phyloP scores from a whole-genome alignment of 2,113 vertebrate species.

The Pardalotus punctatus region DNA sequence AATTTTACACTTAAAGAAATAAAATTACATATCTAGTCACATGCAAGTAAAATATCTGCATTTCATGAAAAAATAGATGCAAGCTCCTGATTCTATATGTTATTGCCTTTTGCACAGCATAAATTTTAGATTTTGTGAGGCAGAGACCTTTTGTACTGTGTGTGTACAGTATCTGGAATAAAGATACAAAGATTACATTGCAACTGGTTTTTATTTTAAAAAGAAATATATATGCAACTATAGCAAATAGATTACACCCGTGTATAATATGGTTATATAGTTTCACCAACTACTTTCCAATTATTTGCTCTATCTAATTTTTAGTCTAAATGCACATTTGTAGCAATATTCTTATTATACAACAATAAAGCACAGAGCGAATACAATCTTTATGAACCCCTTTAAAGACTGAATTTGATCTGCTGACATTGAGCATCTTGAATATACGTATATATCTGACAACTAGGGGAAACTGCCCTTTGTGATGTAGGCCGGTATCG shows the following conservation, averaged over 20 bases:
- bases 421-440: neutral
- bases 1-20: conserved; percentile 5
- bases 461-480: neutral
- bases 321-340: neutral
- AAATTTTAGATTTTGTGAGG: neutral
- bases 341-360: neutral
- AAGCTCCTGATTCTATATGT: neutral
- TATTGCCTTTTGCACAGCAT: neutral
- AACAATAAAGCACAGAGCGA: neutral
- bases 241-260: neutral
- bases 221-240: neutral
- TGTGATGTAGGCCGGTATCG: neutral
- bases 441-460: neutral
- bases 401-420: neutral
- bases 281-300: neutral
- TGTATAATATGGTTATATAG: neutral
- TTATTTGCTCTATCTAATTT: neutral
- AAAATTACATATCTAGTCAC: neutral
- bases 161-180: neutral
- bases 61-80: neutral
- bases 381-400: neutral
- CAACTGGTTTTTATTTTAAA: neutral
- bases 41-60: neutral
- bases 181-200: neutral
- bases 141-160: neutral